These are phyloP conservation scores for Tetrapedia diversipes DNA, from an alignment of 2,888 invertebrate genomes.

Conservation along the genomic window DNA sequence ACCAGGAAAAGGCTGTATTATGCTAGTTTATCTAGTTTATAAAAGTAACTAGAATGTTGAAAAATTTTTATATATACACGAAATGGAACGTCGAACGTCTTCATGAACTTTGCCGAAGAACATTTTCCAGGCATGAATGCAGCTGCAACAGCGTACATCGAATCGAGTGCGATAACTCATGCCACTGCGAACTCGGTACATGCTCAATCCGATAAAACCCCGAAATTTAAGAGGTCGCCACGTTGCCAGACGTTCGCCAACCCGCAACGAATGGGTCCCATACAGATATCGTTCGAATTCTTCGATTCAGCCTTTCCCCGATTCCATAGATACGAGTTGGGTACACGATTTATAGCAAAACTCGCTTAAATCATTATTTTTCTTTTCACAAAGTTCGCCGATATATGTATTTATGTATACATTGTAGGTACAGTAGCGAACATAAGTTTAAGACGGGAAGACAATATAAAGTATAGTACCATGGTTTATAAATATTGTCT, in stretches of 20 bases:
- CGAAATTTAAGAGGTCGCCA: neutral
- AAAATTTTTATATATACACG: neutral
- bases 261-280: neutral
- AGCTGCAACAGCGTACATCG: neutral
- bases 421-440: too few species aligned
- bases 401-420: too few species aligned
- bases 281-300: neutral
- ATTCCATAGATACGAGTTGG: neutral
- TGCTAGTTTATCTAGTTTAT: too few species aligned
- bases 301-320: neutral
- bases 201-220: neutral
- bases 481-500: too few species aligned
- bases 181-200: neutral
- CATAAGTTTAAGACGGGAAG: too few species aligned
- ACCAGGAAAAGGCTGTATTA: too few species aligned
- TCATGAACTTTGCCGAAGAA: neutral
- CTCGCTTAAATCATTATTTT: too few species aligned
- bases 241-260: too few species aligned
- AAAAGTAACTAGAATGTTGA: too few species aligned
- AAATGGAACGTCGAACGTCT: neutral
- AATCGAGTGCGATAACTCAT: neutral
- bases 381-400: too few species aligned
- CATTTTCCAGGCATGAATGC: neutral
- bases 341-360: constrained; percentile 1
- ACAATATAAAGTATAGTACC: too few species aligned